Conservation (phyloP, 2,113 vertebrate species). For the Philantomba maxwellii region DNA sequence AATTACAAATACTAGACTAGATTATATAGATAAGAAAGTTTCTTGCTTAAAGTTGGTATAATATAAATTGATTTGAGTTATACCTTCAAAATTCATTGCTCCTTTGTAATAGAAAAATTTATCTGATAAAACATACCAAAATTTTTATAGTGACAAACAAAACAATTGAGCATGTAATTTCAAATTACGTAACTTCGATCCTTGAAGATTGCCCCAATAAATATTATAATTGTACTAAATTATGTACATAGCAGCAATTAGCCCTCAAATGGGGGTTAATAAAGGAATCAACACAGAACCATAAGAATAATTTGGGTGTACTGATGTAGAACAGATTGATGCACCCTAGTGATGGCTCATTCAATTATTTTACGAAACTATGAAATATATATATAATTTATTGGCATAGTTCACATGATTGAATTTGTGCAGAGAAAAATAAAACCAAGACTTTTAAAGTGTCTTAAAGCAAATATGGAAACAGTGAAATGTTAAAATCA, state of each 20-base stretch:
- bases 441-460: not conserved
- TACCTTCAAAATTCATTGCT: not conserved
- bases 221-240: conserved; percentile 49
- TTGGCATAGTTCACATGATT: not conserved
- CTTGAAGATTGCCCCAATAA: conserved; percentile 41
- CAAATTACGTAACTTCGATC: conserved; percentile 12
- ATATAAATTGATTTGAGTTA: not conserved
- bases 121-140: not conserved
- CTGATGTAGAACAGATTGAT: conserved; percentile 53
- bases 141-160: conserved; percentile 5
- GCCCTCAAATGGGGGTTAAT: conserved; percentile 34
- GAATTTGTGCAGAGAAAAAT: not conserved
- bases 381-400: conserved; percentile 35
- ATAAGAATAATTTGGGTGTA: conserved; percentile 36
- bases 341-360: not conserved
- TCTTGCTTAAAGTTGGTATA: not conserved
- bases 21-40: not conserved
- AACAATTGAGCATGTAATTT: conserved; percentile 48
- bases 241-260: conserved; percentile 47
- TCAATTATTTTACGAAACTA: conserved; percentile 23
- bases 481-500: not conserved
- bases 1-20: not conserved
- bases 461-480: not conserved
- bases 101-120: conserved; percentile 22
- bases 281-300: conserved; percentile 33